Percentiles rank a stretch among this genome's conserved stretches.
phyloP scores from a whole-genome alignment of 2,888 invertebrate species.

The Abscondita cerata region DNA sequence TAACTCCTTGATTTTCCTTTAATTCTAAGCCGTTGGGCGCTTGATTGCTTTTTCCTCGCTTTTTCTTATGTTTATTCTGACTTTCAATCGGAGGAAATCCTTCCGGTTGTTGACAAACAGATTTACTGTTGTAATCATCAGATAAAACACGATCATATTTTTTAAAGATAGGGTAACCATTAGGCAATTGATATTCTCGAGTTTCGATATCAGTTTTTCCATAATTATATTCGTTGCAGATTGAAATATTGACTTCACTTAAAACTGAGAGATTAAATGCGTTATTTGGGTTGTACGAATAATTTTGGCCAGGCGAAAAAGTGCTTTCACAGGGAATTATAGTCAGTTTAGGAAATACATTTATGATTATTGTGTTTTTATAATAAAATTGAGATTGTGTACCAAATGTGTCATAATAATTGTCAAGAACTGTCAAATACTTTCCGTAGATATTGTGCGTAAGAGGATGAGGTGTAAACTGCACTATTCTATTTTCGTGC shows the following conservation, averaged over 20 bases:
- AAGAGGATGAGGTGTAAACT: constrained; percentile 13
- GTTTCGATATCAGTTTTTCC: too few species aligned
- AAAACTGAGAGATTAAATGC: not conserved
- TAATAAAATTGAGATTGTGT: not conserved
- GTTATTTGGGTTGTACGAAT: not conserved
- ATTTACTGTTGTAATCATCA: too few species aligned
- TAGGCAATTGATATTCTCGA: too few species aligned
- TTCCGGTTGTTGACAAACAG: too few species aligned
- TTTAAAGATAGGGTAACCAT: too few species aligned
- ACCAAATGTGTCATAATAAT: not conserved
- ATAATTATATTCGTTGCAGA: not conserved
- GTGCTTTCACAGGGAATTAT: not conserved
- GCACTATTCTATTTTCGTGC: not conserved
- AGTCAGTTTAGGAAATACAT: not conserved
- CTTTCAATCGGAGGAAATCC: too few species aligned
- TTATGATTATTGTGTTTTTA: not conserved
- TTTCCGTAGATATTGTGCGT: constrained; percentile 4
- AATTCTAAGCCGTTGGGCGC: too few species aligned
- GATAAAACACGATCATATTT: too few species aligned
- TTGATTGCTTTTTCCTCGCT: too few species aligned
- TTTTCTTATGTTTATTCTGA: too few species aligned
- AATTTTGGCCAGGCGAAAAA: not conserved
- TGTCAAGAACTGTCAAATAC: not conserved
- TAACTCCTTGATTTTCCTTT: too few species aligned
- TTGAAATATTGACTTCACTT: not conserved